Base-by-base conservation (phyloP, 2,797 vertebrate genomes). In the Hemibagrus guttatus region DNA sequence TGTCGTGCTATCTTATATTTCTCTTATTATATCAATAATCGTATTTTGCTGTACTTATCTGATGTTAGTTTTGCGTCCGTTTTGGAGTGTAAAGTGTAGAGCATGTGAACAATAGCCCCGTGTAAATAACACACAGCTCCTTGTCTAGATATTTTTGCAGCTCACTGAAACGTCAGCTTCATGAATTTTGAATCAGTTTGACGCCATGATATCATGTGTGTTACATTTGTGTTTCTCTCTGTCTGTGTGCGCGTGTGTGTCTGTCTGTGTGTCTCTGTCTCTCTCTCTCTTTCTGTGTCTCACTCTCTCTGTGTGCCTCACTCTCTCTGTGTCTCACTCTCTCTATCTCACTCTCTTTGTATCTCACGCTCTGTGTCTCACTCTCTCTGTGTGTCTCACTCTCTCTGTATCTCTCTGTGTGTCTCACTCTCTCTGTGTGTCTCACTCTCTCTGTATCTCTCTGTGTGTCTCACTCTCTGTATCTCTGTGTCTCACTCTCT, bases 71-170 rank as follows among this genome's bases (percentile, higher is more conserved):
- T 72, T 42, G 39, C 26, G 21, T 21, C 21, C 21, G 26, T 71
- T 52, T 39, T 59, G 21, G 14, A 13, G 52, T 78, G 54, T 9
- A 14, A 61, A 13, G 9, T 35, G 12, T 28, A 26, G 78, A 61
- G 46, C 35, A 26, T 42, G 35, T n/a, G 42, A 39, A 46, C 13
- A 23, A 2, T 63, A 58, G 3, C 78, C 13, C n/a, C n/a, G 13
- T 80, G 78, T 61, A 42, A 80, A 80, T 13, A 80, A 4, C n/a
- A n/a, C 4, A 26, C 76, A 19, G 0, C 14, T 61, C 13, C 23
- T 61, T 63, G 58, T 63, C 35, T 80, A 63, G 63, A 80, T 63
- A 63, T 63, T 46, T 80, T 63, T 63, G 58, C 58, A 63, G 56
- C 23, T 42, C 31, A 80, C 21, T 80, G 11, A 39, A 80, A 13